Base-by-base conservation (phyloP, 2,113 vertebrate species). In the chimpanzee (Pan troglodytes) region DNA sequence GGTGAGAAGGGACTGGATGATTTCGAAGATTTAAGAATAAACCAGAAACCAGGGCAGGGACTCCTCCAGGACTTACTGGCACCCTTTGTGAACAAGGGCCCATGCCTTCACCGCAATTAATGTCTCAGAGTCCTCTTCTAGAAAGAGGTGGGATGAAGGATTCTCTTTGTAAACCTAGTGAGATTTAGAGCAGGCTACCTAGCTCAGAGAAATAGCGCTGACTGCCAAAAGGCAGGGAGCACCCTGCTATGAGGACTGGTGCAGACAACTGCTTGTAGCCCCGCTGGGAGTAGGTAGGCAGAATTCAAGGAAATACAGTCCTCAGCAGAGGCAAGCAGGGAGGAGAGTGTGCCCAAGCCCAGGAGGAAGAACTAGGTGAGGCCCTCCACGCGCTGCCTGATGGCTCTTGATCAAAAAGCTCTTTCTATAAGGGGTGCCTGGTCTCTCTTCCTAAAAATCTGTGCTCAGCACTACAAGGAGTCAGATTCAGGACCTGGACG, bases 321-420 rank as follows among this genome's bases (percentile, higher is more conserved):
- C 7, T 57, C 35, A 11, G 18, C 5, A 1, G 48, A 40, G n/a
- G 48, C 35, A 55, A 16, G 12, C 45, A 70, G 86, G 57, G 38
- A 84, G 32, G 30, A 88, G 3, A 40, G 18, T 7, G 0, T 11
- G 17, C 5, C 22, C 14, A 17, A 1, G 2, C 38, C 48, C 2
- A 5, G 9, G 23, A 80, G 2, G 35, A 59, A 82, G 79, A 55
- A 14, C 14, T 35, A 2, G 1, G 8, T 18, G 57, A 91, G 61
- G 14, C 13, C 43, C 32, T 7, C 8, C 6, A 8, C 0, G 16
- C 1, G n/a, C 27, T 3, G 5, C 10, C 14, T 30, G 11, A n/a
- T 17, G 18, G 18, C 32, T 12, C 30, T 61, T 16, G 45, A 25
- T 59, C 68, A n/a, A 89, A 82, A 10, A 18, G 67, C 55, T 27